Evolutionary conservation across 2,113 vertebrate species (phyloP).

Genomic region (Axis porcinus): DNA sequence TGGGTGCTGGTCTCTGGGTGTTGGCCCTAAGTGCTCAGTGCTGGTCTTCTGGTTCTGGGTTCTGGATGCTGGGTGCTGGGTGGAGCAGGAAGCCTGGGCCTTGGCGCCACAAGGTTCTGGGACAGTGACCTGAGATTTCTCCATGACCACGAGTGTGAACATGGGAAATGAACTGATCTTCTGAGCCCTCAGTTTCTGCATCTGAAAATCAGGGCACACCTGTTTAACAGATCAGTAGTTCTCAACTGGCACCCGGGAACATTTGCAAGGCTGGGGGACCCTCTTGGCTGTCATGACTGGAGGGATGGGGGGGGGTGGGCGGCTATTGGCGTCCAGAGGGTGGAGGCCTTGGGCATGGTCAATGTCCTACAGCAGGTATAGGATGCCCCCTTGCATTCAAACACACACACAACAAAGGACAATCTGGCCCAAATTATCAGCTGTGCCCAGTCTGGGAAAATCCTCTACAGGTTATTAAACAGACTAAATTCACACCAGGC

Average conservation of each 20-base stretch:
- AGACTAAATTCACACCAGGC: fast-evolving
- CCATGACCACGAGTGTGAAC: background rate
- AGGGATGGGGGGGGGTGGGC: fast-evolving
- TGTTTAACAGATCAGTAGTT: fast-evolving
- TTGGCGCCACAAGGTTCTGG: background rate
- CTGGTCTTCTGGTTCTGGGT: no score
- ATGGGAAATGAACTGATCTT: background rate
- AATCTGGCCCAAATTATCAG: fast-evolving
- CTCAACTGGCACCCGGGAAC: background rate
- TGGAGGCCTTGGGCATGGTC: no score
- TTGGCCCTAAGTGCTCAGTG: no score
- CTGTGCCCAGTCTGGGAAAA: background rate
- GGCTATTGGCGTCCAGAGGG: background rate
- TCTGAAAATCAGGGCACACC: background rate
- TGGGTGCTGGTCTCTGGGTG: background rate
- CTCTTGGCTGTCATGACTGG: background rate
- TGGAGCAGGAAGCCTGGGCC: no score
- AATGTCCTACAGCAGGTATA: fast-evolving
- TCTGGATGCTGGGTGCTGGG: background rate
- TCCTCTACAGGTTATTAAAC: fast-evolving
- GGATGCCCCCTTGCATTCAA: background rate
- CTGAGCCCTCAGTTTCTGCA: background rate
- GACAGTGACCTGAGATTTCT: no score
- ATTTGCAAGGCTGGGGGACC: no score
- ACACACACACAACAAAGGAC: background rate